These are phyloP conservation scores for Anguilla rostrata DNA, from an alignment of 2,113 vertebrate genomes.

Conservation along the genomic window DNA sequence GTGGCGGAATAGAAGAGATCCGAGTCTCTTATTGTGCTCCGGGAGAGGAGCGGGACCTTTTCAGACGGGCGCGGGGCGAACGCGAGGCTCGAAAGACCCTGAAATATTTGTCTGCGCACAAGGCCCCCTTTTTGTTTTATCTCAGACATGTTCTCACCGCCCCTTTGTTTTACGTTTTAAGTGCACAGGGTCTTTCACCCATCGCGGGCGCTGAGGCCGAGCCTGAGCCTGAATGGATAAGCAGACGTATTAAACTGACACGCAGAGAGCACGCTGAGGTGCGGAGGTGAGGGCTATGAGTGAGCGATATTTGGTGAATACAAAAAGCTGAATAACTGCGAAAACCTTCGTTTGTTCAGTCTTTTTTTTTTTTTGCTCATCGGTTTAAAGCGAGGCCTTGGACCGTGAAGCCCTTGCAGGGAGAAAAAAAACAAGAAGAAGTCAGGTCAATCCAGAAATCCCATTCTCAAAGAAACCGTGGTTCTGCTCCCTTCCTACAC, in stretches of 20 bases:
- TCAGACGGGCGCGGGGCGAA: neutral
- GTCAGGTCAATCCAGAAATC: neutral
- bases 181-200: neutral
- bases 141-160: neutral
- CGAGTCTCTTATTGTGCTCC: neutral
- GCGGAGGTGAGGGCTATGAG: neutral
- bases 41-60: neutral
- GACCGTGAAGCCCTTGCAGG: neutral
- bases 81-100: neutral
- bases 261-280: neutral
- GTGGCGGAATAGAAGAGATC: neutral
- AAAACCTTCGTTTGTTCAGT: neutral
- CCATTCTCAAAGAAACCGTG: neutral
- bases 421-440: too few relatives aligned
- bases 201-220: slow-evolving; percentile 18
- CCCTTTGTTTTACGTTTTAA: neutral
- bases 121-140: neutral
- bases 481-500: neutral
- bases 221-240: slow-evolving; percentile 47
- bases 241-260: neutral
- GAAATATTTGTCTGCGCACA: neutral
- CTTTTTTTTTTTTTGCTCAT: neutral
- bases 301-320: neutral
- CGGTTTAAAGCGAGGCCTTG: neutral
- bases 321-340: neutral